Evolutionary conservation across 2,113 vertebrate genomes (phyloP).

Genomic region (Trachemys scripta): DNA sequence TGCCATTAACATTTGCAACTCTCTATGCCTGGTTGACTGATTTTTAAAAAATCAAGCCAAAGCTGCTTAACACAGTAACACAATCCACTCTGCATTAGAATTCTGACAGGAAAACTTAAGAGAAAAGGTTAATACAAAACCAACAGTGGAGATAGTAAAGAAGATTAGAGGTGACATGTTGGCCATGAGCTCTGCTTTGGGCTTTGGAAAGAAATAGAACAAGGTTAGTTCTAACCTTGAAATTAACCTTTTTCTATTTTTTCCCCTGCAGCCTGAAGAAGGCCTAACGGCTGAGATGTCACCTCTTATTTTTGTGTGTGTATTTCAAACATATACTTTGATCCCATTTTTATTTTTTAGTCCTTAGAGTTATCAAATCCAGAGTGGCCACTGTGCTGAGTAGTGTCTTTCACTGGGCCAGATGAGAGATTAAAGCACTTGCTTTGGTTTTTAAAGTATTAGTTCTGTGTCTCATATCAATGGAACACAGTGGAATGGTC

Average conservation of each 20-base stretch:
- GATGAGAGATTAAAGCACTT: slow-evolving; percentile 10
- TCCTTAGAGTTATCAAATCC: slow-evolving; percentile 30
- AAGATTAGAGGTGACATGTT: slow-evolving; percentile 64
- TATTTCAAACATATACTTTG: slow-evolving; percentile 51
- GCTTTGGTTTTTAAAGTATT: background rate
- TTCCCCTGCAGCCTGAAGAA: slow-evolving; percentile 60
- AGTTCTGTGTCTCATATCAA: slow-evolving; percentile 5
- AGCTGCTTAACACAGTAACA: slow-evolving; percentile 23
- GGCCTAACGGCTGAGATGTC: slow-evolving; percentile 69
- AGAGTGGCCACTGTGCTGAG: background rate
- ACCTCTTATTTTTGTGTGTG: slow-evolving; percentile 32
- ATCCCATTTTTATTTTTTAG: slow-evolving; percentile 34
- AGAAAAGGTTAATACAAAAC: slow-evolving; percentile 50
- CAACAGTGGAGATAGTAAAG: slow-evolving; percentile 12
- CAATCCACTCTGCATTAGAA: background rate
- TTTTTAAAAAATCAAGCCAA: background rate
- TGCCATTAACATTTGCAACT: background rate
- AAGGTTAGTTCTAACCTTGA: slow-evolving; percentile 77
- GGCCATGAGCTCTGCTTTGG: slow-evolving; percentile 65
- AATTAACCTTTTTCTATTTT: slow-evolving; percentile 72
- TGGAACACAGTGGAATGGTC: slow-evolving; percentile 14
- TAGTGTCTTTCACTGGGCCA: background rate
- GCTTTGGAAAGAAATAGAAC: slow-evolving; percentile 54
- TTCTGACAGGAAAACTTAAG: slow-evolving; percentile 15
- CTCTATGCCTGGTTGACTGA: background rate